Evolutionary conservation across 2,888 invertebrate genomes (phyloP).

Genomic region (Synergus laeviventris): DNA sequence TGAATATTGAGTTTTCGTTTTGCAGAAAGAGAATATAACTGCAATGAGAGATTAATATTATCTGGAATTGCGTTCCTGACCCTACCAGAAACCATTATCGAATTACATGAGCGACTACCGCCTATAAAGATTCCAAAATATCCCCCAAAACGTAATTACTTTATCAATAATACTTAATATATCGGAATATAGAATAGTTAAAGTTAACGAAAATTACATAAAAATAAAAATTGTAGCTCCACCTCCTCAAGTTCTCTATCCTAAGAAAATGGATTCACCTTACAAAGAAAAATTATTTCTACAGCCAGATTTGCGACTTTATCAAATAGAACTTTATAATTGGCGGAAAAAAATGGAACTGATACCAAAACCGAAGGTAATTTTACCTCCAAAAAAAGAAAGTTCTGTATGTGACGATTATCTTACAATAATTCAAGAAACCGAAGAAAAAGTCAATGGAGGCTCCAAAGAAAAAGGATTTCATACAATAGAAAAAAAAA

Average conservation of each 20-base stretch:
- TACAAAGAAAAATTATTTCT: conserved; percentile 59
- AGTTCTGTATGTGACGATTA: not conserved
- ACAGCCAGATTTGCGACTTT: conserved; percentile 58
- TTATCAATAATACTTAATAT: conserved; percentile 20
- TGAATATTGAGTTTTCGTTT: conserved; percentile 43
- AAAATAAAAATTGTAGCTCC: conserved; percentile 56
- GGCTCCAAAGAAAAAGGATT: not conserved
- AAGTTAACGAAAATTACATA: not conserved
- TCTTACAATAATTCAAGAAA: conserved; percentile 12
- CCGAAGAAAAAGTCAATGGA: conserved; percentile 20
- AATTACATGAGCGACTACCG: conserved; percentile 66
- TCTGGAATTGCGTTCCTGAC: conserved; percentile 71
- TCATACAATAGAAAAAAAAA: not conserved
- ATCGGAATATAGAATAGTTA: not conserved
- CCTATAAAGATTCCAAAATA: conserved; percentile 54
- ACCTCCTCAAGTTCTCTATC: conserved; percentile 42
- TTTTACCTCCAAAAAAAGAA: conserved; percentile 56
- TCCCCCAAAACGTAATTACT: conserved; percentile 66
- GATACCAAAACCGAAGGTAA: conserved; percentile 59
- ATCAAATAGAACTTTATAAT: conserved; percentile 52
- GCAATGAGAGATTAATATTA: conserved; percentile 69
- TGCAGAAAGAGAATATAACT: conserved; percentile 67
- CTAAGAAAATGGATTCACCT: conserved; percentile 57
- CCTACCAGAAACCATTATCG: conserved; percentile 65
- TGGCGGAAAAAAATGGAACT: conserved; percentile 61